Base-by-base conservation (phyloP, 2,888 invertebrate genomes). In the Mythimna albipuncta region DNA sequence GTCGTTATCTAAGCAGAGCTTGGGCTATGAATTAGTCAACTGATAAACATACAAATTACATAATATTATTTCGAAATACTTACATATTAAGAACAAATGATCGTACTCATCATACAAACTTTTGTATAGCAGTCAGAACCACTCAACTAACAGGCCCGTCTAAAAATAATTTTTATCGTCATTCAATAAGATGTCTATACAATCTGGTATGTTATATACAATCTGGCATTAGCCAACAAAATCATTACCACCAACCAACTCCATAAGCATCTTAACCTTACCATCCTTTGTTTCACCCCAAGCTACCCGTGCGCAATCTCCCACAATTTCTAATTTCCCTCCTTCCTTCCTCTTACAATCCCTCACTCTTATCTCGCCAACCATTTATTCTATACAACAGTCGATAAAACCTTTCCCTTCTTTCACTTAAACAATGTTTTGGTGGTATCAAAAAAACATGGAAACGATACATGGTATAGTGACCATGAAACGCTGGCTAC, bases 401-500 rank as follows among this genome's bases (percentile, higher is more conserved):
- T 55, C 71, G 76, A 73, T 75, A 74, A 76, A 61, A 63, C 64
- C 62, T 64, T 58, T 57, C 26, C 21, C 38, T 69, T 66, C 54
- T 77, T 84, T 71, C 75, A 86, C 82, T 84, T 72, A 75, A 77
- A 83, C 79, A 85, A 70, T 86, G 85, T 84, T 85, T 77, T 59
- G 62, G 67, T 35, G 73, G 64, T 79, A 80, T 81, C 75, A 87
- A 83, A 83, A 85, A 81, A 77, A 77, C 76, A 81, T 77, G 68
- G 69, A 80, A n/a, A 38, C 66, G 63, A 83, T 81, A 75, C 72
- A 75, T 64, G 62, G 63, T 77, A 72, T 55, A 87, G 89, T 91
- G 92, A 91, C 92, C 92, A 90, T 90, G 91, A 91, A 90, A 92
- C 87, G 88, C 83, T 79, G 81, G 65, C 52, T 78, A 92, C 91